Percentiles rank a stretch among this genome's conserved stretches.
Conservation (phyloP, 2,797 vertebrate species). For the Lophotriccus pileatus region DNA sequence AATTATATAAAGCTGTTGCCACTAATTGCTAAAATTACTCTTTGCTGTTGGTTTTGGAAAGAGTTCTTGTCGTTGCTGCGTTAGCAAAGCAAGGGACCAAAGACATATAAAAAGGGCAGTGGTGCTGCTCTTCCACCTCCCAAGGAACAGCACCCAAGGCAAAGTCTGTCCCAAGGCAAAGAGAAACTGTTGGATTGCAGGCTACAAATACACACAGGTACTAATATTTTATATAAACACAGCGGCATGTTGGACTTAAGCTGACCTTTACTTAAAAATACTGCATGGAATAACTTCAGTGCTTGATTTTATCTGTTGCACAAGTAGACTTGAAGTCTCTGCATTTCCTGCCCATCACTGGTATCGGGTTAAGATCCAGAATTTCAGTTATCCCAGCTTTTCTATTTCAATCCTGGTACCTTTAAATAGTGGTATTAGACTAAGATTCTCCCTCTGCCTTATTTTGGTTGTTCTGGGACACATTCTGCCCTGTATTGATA, state of each 20-base stretch:
- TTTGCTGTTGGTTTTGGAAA: background rate
- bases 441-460: background rate
- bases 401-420: background rate
- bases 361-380: background rate
- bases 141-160: no score
- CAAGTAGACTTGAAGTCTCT: background rate
- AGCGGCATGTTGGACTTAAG: background rate
- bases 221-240: background rate
- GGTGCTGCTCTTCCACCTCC: background rate
- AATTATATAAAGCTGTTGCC: background rate
- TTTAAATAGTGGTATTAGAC: background rate
- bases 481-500: conserved; percentile 3
- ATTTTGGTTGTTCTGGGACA: conserved; percentile 10
- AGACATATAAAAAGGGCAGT: background rate
- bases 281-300: background rate
- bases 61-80: background rate
- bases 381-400: background rate
- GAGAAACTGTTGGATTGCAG: background rate
- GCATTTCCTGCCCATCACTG: background rate
- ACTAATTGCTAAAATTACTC: background rate
- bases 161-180: background rate
- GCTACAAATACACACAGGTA: background rate
- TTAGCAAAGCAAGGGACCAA: background rate
- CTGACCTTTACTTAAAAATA: background rate
- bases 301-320: background rate